Conservation (phyloP, 2,888 invertebrate species). For the Rotaria socialis region DNA sequence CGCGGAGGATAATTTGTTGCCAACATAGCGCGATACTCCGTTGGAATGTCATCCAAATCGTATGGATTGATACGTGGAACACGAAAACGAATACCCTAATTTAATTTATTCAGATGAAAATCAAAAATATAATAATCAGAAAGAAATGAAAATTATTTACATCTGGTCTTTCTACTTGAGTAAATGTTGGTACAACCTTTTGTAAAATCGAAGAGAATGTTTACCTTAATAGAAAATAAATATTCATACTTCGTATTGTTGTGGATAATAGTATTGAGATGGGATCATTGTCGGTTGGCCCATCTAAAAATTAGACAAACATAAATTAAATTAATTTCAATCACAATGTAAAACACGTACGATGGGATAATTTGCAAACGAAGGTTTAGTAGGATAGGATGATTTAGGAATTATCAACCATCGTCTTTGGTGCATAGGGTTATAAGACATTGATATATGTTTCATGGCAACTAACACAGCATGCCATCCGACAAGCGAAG, state of each 20-base stretch:
- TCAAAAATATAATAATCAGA: too few relatives aligned
- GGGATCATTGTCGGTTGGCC: not conserved
- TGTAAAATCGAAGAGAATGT: not conserved
- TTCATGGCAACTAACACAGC: too few relatives aligned
- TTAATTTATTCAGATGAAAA: too few relatives aligned
- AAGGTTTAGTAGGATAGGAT: too few relatives aligned
- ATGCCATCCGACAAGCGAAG: too few relatives aligned
- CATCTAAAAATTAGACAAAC: not conserved
- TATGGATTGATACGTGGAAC: not conserved
- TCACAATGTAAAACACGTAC: too few relatives aligned
- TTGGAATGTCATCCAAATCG: slow-evolving; percentile 44
- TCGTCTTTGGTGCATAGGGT: too few relatives aligned
- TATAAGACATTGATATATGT: too few relatives aligned
- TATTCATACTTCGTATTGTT: not conserved
- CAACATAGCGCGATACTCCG: slow-evolving; percentile 40
- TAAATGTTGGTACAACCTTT: not conserved
- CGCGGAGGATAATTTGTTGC: slow-evolving; percentile 27
- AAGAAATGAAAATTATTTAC: not conserved
- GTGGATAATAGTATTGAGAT: not conserved
- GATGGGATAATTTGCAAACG: too few relatives aligned
- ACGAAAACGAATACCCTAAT: slow-evolving; percentile 19
- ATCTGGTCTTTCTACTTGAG: not conserved
- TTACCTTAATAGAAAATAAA: not conserved
- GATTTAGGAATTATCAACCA: too few relatives aligned
- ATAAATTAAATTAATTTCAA: too few relatives aligned